Base-by-base conservation (phyloP, 2,797 vertebrate species). In the Parauchenoglanis punctatus region DNA sequence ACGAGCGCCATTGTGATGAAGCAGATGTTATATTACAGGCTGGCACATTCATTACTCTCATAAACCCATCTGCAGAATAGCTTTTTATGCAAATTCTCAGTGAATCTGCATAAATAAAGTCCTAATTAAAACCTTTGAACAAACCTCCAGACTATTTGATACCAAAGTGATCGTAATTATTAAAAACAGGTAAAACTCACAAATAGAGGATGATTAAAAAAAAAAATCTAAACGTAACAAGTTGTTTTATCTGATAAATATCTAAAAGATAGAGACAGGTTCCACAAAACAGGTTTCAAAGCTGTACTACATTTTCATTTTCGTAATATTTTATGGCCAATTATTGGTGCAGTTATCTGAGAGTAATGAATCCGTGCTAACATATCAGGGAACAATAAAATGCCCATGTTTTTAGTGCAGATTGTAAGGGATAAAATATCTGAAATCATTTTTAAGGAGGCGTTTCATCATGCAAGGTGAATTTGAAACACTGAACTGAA, bases 31-130 rank as follows among this genome's bases (percentile, higher is more conserved):
- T 94, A 96, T 94, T 94, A 95, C 94, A 93, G 94, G 92, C 93
- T 94, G 94, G 92, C 94, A 95, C 95, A 95, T 95, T 96, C 95
- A 95, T 96, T 96, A 95, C 95, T 94, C 94, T 94, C 95, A 95
- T 96, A 96, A 96, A 96, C 95, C 95, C 96, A 96, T 96, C 96
- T 96, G 96, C 95, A 94, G 94, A 95, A 96, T 95, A 94, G 95
- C 94, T 95, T 96, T 96, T 96, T 96, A 96, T 96, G 96, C 95
- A 95, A 96, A 96, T 96, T 92, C 90, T 91, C 91, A 86, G 93
- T 91, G 92, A 94, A 96, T 96, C 95, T 96, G 94, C 96, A 96
- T 96, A 96, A 95, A 96, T 96, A 96, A 96, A 96, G 93, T 96
- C 95, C 93, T 95, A 96, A 96, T 96, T 96, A 96, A 96, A 96